Conservation (phyloP, 53 echinoderm and acorn worm genomes). For the Antedon mediterranea region DNA sequence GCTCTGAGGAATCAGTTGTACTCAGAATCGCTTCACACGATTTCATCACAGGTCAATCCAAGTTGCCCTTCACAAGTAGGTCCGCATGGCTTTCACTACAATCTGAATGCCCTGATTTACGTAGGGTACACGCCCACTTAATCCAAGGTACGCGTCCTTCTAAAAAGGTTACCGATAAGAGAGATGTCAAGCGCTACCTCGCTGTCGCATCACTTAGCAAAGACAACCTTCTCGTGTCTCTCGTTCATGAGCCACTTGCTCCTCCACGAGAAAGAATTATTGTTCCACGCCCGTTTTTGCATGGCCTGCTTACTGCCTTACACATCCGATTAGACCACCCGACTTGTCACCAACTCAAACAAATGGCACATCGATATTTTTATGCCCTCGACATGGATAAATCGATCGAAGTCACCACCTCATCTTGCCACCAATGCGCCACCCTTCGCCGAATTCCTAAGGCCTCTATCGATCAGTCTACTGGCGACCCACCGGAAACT, state of each 20-base stretch:
- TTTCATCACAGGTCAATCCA: neutral
- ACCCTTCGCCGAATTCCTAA: too few species aligned
- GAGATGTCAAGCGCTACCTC: conserved; percentile 53
- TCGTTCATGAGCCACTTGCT: conserved; percentile 15
- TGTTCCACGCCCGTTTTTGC: conserved; percentile 37
- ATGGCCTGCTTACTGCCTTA: too few species aligned
- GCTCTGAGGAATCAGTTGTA: conserved; percentile 21
- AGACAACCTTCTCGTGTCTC: conserved; percentile 46
- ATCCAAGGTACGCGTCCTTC: too few species aligned
- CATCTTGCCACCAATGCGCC: too few species aligned
- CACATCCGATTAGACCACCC: too few species aligned
- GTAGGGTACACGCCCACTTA: conserved; percentile 17
- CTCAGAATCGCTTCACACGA: neutral
- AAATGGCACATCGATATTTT: too few species aligned
- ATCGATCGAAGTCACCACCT: too few species aligned
- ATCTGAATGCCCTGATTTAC: neutral
- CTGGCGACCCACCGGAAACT: too few species aligned
- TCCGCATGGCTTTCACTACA: neutral
- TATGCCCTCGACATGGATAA: too few species aligned
- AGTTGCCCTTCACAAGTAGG: conserved; percentile 3
- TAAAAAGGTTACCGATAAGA: conserved; percentile 37
- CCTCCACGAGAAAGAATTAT: conserved; percentile 31
- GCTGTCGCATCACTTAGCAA: conserved; percentile 25
- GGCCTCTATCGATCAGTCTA: too few species aligned
- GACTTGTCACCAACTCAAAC: too few species aligned